Evolutionary conservation across 2,113 vertebrate species (phyloP).

Genomic region (Macrotus californicus): DNA sequence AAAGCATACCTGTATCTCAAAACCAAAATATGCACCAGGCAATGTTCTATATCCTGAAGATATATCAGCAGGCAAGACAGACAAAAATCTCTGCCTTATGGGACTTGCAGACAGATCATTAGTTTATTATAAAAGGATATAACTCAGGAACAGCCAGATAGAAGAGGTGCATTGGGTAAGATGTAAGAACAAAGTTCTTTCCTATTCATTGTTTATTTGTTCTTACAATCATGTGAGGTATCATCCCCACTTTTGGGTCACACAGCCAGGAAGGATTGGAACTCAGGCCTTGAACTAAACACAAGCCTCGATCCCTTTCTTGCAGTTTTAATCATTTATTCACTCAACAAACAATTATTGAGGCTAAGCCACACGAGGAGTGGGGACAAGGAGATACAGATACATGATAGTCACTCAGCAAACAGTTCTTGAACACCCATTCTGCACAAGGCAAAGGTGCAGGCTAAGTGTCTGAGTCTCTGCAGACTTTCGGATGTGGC

Average conservation of each 20-base stretch:
- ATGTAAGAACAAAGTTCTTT: neutral
- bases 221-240: neutral
- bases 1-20: too few species aligned
- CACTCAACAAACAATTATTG: neutral
- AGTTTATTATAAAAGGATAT: too few species aligned
- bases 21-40: too few species aligned
- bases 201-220: neutral
- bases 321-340: neutral
- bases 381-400: neutral
- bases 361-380: neutral
- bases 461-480: neutral
- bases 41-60: too few species aligned
- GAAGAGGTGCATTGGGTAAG: too few species aligned
- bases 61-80: too few species aligned
- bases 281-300: neutral
- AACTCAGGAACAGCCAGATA: too few species aligned
- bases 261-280: neutral
- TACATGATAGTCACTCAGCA: fast-evolving
- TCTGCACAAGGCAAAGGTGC: neutral
- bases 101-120: too few species aligned
- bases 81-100: too few species aligned
- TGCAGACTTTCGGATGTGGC: fast-evolving
- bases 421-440: neutral
- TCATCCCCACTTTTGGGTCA: neutral
- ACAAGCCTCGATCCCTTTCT: neutral